These are phyloP conservation scores for Tetragnatha montana DNA, from an alignment of 2,888 invertebrate genomes.

Conservation along the genomic window DNA sequence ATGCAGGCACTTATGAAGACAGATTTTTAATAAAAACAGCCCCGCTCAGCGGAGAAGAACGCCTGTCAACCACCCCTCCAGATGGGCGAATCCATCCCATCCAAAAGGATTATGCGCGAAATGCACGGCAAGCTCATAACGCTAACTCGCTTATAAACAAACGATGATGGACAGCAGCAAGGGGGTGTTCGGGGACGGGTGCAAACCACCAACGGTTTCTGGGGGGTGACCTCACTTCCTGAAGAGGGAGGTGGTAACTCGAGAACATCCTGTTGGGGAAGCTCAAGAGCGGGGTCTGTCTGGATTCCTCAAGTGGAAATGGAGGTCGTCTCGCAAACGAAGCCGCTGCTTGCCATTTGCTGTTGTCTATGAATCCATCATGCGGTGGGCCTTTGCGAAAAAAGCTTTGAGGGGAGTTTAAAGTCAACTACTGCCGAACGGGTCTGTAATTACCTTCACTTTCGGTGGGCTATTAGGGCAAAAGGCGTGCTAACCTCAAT, in stretches of 20 bases:
- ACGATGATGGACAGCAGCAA: constrained; percentile 22
- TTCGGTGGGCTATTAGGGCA: no score
- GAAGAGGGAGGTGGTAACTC: constrained; percentile 33
- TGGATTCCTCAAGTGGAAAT: constrained; percentile 17
- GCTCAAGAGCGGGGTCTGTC: constrained; percentile 12
- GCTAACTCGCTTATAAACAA: constrained; percentile 24
- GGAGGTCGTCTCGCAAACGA: background rate
- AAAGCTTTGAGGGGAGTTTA: background rate
- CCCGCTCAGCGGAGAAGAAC: constrained; percentile 14
- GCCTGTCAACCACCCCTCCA: constrained; percentile 36
- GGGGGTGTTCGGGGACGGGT: background rate
- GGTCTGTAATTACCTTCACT: background rate
- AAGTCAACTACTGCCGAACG: background rate
- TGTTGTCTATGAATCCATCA: background rate
- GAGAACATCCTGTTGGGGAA: constrained; percentile 34
- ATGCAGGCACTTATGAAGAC: constrained; percentile 1
- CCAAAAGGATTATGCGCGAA: constrained; percentile 31
- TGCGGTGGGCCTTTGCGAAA: background rate
- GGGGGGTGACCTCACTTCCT: constrained; percentile 61
- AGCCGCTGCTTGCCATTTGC: background rate
- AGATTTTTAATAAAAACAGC: background rate
- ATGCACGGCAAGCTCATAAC: constrained; percentile 13
- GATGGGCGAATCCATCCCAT: constrained; percentile 15
- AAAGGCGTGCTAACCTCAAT: no score
- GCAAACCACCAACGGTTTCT: background rate